phyloP scores from a whole-genome alignment of 1,140 invertebrate species.

The Nasonia giraulti region DNA sequence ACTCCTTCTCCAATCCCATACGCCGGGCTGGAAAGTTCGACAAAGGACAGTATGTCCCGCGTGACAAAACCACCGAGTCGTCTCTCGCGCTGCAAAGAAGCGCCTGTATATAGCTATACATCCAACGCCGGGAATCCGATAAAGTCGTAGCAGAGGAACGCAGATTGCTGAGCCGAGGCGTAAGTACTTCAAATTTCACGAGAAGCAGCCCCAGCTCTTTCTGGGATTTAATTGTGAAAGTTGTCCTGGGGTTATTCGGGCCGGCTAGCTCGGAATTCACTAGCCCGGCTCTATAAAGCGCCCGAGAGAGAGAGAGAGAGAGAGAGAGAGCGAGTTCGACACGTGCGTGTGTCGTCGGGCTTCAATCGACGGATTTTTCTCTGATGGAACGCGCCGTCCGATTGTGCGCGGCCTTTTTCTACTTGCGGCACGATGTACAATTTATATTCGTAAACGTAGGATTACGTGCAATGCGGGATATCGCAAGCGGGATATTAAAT shows the following conservation, averaged over 20 bases:
- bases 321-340: neutral
- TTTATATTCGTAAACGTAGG: no score
- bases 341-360: neutral
- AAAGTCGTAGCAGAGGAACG: slow-evolving; percentile 20
- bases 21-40: slow-evolving; percentile 30
- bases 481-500: neutral
- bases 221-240: slow-evolving; percentile 41
- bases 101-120: neutral
- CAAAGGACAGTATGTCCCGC: slow-evolving; percentile 28
- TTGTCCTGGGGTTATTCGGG: neutral
- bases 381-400: no score
- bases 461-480: neutral
- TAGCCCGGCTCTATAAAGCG: no score
- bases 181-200: slow-evolving; percentile 42
- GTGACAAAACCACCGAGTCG: slow-evolving; percentile 7
- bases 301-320: no score
- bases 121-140: neutral
- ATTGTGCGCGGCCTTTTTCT: no score
- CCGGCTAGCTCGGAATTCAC: slow-evolving; percentile 1
- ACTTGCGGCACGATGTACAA: neutral
- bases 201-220: slow-evolving; percentile 6
- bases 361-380: no score
- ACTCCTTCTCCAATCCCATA: slow-evolving; percentile 33
- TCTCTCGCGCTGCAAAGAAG: slow-evolving; percentile 2
- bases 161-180: slow-evolving; percentile 41